Percentiles rank a stretch among this genome's conserved stretches.
These are phyloP conservation scores for Bubo blakistoni DNA, from an alignment of 2,113 vertebrate species.

Conservation along the genomic window DNA sequence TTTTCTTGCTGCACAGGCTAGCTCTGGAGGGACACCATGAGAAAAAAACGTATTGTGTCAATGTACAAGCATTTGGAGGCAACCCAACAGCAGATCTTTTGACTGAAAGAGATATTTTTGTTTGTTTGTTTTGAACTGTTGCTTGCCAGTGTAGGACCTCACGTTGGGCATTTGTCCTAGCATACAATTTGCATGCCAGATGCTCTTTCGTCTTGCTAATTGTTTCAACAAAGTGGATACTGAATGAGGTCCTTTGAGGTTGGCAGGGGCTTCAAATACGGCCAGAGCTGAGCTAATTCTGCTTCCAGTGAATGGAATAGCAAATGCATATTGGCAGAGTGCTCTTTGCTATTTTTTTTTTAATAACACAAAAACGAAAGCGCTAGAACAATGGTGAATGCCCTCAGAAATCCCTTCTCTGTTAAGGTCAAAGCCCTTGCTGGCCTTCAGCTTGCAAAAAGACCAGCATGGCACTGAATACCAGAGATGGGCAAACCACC, in stretches of 20 bases:
- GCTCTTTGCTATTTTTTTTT: neutral
- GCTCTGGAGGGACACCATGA: neutral
- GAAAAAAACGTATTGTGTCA: neutral
- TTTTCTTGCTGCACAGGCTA: neutral
- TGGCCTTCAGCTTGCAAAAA: neutral
- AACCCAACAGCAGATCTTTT: neutral
- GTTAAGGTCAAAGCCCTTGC: neutral
- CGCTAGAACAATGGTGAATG: neutral
- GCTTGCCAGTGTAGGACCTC: slow-evolving; percentile 46
- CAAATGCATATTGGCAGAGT: neutral
- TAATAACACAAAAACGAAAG: neutral
- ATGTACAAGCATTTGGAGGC: slow-evolving; percentile 1
- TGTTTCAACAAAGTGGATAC: slow-evolving; percentile 10
- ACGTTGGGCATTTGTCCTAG: slow-evolving; percentile 9
- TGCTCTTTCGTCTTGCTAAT: neutral
- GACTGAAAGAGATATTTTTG: neutral
- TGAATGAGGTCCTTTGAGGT: slow-evolving; percentile 23
- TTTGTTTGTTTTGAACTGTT: slow-evolving; percentile 28
- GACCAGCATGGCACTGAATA: neutral
- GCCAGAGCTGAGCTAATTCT: neutral
- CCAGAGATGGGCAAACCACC: neutral
- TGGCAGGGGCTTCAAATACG: neutral
- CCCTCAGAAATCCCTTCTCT: neutral
- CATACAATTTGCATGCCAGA: slow-evolving; percentile 17
- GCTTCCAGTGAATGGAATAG: neutral